Evolutionary conservation across 2,797 vertebrate genomes (phyloP).

Genomic region (Enteromius radiatus): DNA sequence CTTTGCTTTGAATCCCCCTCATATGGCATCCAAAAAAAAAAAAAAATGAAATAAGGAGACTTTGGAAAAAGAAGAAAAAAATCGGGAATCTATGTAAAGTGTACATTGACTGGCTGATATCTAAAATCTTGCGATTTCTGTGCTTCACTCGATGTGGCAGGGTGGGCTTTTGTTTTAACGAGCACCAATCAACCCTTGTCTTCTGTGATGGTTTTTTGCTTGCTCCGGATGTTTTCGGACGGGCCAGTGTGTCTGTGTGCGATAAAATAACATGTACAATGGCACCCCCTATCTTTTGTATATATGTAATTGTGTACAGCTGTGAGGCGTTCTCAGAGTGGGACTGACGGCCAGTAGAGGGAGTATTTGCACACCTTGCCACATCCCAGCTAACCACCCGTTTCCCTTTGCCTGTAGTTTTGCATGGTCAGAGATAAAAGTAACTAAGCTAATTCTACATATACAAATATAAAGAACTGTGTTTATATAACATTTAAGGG

Average conservation of each 20-base stretch:
- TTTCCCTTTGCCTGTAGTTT: constrained; percentile 86
- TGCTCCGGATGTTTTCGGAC: constrained; percentile 62
- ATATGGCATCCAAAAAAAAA: constrained; percentile 76
- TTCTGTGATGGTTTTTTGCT: constrained; percentile 58
- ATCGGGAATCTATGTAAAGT: constrained; percentile 83
- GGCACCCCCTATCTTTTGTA: constrained; percentile 76
- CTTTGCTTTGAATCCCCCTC: constrained; percentile 91
- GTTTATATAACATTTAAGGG: constrained; percentile 74
- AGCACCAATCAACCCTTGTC: constrained; percentile 38
- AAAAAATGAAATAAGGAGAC: neutral
- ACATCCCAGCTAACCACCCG: constrained; percentile 80
- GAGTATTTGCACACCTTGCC: constrained; percentile 84
- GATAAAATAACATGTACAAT: constrained; percentile 64
- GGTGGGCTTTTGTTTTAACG: constrained; percentile 77
- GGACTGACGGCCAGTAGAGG: constrained; percentile 96
- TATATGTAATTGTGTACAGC: constrained; percentile 89
- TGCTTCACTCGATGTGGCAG: constrained; percentile 84
- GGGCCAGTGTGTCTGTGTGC: constrained; percentile 72
- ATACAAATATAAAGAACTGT: constrained; percentile 76
- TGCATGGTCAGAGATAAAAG: constrained; percentile 84
- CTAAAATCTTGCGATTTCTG: constrained; percentile 80
- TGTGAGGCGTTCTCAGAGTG: constrained; percentile 79
- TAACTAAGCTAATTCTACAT: constrained; percentile 81
- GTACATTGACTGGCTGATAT: constrained; percentile 85
- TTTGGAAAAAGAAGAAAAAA: constrained; percentile 57